A percentile compares a stretch with the other conserved stretches of the same genome.
These are phyloP conservation scores for Leptopterna dolabrata DNA, from an alignment of 2,888 invertebrate species.

Conservation along the genomic window DNA sequence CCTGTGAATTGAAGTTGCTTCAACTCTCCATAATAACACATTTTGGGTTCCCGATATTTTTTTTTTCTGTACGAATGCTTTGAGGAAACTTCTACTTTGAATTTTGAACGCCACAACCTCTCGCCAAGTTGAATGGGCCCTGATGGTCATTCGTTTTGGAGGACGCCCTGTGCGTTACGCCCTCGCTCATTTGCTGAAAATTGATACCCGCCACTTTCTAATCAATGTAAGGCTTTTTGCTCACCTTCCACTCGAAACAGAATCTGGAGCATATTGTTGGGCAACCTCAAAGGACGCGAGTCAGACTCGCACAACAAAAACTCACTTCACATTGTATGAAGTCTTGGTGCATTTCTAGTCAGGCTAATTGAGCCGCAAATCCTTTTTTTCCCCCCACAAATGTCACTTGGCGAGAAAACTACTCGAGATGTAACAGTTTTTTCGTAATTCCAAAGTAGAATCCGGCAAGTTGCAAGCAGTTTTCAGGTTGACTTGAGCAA, in stretches of 20 bases:
- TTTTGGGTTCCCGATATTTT: no score
- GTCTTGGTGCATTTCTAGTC: neutral
- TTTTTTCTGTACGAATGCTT: no score
- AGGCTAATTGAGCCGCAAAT: neutral
- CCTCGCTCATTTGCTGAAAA: neutral
- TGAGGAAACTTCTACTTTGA: no score
- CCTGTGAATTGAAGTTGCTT: no score
- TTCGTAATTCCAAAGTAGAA: neutral
- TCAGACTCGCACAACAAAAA: neutral
- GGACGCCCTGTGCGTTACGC: no score
- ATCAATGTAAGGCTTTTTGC: no score
- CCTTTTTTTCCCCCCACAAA: neutral
- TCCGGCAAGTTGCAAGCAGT: neutral
- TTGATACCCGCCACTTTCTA: neutral
- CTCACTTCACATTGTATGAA: neutral
- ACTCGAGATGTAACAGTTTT: neutral
- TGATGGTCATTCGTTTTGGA: no score
- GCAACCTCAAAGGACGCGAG: neutral
- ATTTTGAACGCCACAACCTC: no score
- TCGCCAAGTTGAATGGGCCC: no score
- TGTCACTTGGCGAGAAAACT: neutral
- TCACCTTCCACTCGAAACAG: neutral
- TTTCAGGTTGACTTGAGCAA: neutral
- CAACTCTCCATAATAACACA: no score
- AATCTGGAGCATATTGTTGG: neutral